These are phyloP conservation scores for Xenops minutus DNA, from an alignment of 2,797 vertebrate species.

Conservation along the genomic window DNA sequence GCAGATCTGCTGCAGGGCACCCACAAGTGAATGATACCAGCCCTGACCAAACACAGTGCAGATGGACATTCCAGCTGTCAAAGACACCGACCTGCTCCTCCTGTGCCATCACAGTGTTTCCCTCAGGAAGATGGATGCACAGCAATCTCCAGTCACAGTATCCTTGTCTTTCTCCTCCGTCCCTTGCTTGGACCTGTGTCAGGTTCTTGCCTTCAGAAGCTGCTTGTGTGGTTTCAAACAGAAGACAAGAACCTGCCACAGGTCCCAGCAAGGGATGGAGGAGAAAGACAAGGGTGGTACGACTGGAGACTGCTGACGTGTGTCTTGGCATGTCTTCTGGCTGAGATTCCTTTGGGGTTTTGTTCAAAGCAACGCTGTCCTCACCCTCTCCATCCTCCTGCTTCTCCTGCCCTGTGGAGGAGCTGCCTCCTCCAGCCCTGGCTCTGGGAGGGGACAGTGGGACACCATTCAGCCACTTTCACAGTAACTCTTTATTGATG, in stretches of 20 bases:
- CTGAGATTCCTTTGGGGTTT: not conserved
- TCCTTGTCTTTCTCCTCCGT: not conserved
- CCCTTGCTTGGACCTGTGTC: not conserved
- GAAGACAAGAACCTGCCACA: not conserved
- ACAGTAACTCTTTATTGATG: not conserved
- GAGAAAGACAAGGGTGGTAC: not conserved
- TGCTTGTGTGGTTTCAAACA: not conserved
- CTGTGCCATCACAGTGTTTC: not conserved
- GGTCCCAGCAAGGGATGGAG: not conserved
- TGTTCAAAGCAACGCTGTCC: not conserved
- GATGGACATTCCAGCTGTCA: not conserved
- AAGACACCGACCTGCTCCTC: not conserved
- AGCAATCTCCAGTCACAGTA: not conserved
- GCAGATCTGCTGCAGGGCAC: not conserved
- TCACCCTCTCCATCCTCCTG: not conserved
- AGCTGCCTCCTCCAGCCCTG: not conserved
- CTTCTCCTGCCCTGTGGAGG: not conserved
- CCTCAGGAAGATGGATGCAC: not conserved
- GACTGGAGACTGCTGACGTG: not conserved
- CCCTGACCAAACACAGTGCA: not conserved
- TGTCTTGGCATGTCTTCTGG: not conserved
- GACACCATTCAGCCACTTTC: not conserved
- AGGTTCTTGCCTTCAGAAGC: not conserved
- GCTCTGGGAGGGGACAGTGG: not conserved
- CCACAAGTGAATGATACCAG: not conserved